Conservation (phyloP, 2,888 invertebrate genomes). For the Thera obeliscata region DNA sequence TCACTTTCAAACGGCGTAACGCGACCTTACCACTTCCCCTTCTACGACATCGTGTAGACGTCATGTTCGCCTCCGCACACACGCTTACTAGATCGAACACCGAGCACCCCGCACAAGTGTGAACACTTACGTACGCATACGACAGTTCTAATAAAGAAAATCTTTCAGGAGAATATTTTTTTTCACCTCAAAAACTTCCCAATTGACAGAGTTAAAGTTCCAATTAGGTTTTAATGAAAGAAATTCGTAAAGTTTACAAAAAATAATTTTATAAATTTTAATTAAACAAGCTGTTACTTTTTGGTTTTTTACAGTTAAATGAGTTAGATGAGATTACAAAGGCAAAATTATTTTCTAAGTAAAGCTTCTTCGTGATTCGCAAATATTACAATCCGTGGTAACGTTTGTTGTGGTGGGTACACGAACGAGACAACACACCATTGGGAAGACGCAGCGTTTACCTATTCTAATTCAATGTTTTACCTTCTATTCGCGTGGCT, state of each 20-base stretch:
- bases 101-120: conserved; percentile 27
- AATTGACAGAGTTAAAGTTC: not conserved
- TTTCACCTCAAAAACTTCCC: not conserved
- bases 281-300: conserved; percentile 2
- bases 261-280: conserved; percentile 1
- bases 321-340: conserved; percentile 2
- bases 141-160: conserved; percentile 14
- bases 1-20: conserved; percentile 83
- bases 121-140: conserved; percentile 11
- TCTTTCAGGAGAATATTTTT: not conserved
- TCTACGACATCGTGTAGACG: conserved; percentile 63
- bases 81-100: conserved; percentile 48
- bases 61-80: conserved; percentile 61
- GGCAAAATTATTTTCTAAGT: conserved; percentile 25
- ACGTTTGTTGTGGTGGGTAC: conserved; percentile 38
- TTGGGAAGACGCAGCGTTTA: conserved; percentile 50
- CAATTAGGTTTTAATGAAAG: conserved; percentile 6
- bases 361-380: conserved; percentile 39
- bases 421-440: conserved; percentile 47
- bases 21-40: conserved; percentile 79
- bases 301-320: not conserved
- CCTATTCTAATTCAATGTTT: conserved; percentile 68
- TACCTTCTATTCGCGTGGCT: conserved; percentile 64
- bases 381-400: conserved; percentile 44
- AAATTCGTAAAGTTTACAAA: conserved; percentile 3